These are phyloP conservation scores for Felis chaus DNA, from an alignment of 2,113 vertebrate species.

Conservation along the genomic window DNA sequence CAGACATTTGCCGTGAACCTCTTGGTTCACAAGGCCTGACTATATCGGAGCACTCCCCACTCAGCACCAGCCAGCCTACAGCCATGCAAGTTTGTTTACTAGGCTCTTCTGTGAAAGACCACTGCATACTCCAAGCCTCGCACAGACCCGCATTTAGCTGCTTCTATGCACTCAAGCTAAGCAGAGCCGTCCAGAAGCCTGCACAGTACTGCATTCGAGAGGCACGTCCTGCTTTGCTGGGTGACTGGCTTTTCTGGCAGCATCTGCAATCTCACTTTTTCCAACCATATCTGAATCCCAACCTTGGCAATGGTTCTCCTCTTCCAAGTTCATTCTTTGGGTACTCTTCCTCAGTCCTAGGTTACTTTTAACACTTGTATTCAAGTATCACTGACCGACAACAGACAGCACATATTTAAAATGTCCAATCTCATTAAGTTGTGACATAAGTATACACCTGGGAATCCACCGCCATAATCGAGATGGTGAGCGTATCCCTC, in stretches of 20 bases:
- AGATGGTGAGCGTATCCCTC: not conserved
- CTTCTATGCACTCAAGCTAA: not conserved
- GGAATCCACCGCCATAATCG: not conserved
- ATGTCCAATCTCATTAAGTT: not conserved
- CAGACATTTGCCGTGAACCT: too few species aligned
- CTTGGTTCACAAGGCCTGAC: too few species aligned
- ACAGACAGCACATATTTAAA: not conserved
- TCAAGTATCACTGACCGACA: not conserved
- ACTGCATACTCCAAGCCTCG: too few species aligned
- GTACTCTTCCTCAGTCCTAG: not conserved
- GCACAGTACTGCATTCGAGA: not conserved
- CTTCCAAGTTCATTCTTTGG: not conserved
- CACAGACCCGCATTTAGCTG: not conserved
- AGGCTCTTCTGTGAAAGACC: not conserved
- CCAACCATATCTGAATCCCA: not conserved
- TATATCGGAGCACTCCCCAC: too few species aligned
- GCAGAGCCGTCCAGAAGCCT: accelerated
- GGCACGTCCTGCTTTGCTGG: not conserved
- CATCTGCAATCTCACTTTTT: not conserved
- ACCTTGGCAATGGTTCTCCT: too few species aligned
- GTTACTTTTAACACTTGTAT: not conserved
- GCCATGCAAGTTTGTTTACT: not conserved
- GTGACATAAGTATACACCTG: too few species aligned
- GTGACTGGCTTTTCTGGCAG: not conserved
- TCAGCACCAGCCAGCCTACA: not conserved